Percentiles rank a stretch among this genome's conserved stretches.
Evolutionary conservation across 2,888 invertebrate species (phyloP).

Genomic region (Diarsia brunnea): DNA sequence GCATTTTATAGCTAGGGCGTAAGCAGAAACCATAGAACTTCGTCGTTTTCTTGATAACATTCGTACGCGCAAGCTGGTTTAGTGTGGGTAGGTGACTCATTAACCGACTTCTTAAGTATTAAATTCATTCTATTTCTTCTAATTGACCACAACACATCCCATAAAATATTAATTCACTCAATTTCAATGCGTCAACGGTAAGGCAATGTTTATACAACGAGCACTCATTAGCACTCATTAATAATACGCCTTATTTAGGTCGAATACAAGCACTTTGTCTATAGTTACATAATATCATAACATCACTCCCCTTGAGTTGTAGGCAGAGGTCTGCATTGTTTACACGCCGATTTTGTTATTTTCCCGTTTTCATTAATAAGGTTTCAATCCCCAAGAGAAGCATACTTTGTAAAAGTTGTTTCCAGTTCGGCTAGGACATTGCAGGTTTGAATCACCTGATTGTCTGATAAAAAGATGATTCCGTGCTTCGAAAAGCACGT

Average conservation of each 20-base stretch:
- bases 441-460: no score
- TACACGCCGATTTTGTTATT: no score
- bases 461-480: no score
- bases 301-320: not conserved
- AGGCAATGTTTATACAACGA: not conserved
- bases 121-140: not conserved
- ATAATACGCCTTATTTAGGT: not conserved
- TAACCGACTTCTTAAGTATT: no score
- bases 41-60: not conserved
- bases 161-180: conserved; percentile 12
- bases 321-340: not conserved
- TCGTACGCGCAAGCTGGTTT: not conserved
- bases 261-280: not conserved
- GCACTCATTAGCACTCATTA: not conserved
- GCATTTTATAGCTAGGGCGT: not conserved
- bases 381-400: no score
- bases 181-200: conserved; percentile 4
- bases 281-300: not conserved
- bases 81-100: not conserved
- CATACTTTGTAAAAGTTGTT: no score
- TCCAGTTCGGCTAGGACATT: no score
- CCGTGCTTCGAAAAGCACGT: no score
- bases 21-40: not conserved
- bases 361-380: not conserved
- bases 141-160: not conserved